Evolutionary conservation across 2,888 invertebrate genomes (phyloP).

Genomic region (Heliconius aoede): DNA sequence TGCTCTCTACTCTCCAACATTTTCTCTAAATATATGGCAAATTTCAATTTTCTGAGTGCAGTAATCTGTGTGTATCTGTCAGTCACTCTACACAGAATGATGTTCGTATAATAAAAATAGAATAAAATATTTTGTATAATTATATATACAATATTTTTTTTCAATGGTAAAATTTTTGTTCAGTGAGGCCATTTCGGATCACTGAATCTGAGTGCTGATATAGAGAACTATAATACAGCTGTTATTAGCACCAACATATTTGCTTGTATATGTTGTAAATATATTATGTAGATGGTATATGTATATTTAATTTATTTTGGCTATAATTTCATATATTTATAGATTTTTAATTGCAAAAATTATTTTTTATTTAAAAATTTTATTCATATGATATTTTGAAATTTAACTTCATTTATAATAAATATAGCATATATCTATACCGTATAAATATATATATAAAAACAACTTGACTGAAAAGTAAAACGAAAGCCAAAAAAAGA

Average conservation of each 20-base stretch:
- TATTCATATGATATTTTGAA: not conserved
- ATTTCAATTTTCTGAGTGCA: too few relatives aligned
- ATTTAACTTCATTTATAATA: slow-evolving; percentile 1
- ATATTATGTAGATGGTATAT: not conserved
- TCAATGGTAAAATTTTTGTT: not conserved
- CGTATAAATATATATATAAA: not conserved
- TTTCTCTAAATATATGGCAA: too few relatives aligned
- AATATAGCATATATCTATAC: not conserved
- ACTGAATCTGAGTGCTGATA: slow-evolving; percentile 3
- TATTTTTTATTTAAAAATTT: not conserved
- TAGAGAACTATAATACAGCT: not conserved
- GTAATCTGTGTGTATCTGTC: too few relatives aligned
- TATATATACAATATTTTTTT: too few relatives aligned
- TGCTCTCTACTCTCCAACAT: too few relatives aligned
- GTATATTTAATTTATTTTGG: not conserved
- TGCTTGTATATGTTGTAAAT: not conserved
- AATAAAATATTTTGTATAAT: too few relatives aligned
- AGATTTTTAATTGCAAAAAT: not conserved
- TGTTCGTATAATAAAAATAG: too few relatives aligned
- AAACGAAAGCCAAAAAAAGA: not conserved
- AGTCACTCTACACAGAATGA: too few relatives aligned
- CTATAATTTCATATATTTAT: not conserved
- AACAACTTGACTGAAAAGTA: not conserved
- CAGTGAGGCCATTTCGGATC: slow-evolving; percentile 10
- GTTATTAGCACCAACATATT: not conserved